phyloP scores from a whole-genome alignment of 2,797 vertebrate species.

The Crenuchus spilurus region DNA sequence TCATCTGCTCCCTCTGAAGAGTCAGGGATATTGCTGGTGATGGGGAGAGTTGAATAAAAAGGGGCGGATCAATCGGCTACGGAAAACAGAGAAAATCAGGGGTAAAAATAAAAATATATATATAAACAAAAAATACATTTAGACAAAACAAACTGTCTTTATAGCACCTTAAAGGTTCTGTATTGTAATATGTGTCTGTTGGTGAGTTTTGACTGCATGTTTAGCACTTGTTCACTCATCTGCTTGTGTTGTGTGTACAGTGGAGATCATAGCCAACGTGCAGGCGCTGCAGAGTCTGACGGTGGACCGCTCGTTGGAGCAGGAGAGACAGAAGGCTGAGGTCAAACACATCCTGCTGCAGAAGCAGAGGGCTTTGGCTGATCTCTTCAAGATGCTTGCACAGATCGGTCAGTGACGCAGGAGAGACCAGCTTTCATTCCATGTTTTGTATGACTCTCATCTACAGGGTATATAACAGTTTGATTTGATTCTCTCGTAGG shows the following conservation, averaged over 20 bases:
- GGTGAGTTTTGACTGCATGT: not conserved
- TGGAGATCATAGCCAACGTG: constrained; percentile 83
- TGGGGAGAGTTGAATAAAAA: too few species aligned
- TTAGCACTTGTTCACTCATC: not conserved
- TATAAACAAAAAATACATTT: too few species aligned
- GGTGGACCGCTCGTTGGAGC: constrained; percentile 81
- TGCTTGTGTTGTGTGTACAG: constrained; percentile 64
- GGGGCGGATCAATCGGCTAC: too few species aligned
- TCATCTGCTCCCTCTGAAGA: too few species aligned
- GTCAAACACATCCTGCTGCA: constrained; percentile 94
- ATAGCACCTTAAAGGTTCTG: too few species aligned
- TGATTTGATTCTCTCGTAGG: constrained; percentile 70
- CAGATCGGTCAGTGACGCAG: constrained; percentile 79
- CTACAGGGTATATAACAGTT: not conserved
- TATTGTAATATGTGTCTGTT: too few species aligned
- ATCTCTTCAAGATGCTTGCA: constrained; percentile 92
- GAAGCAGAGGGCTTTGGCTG: constrained; percentile 92
- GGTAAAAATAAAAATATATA: too few species aligned
- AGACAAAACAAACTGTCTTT: too few species aligned
- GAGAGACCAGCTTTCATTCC: too few species aligned
- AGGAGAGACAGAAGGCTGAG: constrained; percentile 89
- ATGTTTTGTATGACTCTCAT: not conserved
- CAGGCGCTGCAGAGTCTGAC: constrained; percentile 84
- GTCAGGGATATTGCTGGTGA: too few species aligned
- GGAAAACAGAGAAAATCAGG: too few species aligned